Evolutionary conservation across 2,888 invertebrate species (phyloP).

Genomic region (Epinotia nisella): DNA sequence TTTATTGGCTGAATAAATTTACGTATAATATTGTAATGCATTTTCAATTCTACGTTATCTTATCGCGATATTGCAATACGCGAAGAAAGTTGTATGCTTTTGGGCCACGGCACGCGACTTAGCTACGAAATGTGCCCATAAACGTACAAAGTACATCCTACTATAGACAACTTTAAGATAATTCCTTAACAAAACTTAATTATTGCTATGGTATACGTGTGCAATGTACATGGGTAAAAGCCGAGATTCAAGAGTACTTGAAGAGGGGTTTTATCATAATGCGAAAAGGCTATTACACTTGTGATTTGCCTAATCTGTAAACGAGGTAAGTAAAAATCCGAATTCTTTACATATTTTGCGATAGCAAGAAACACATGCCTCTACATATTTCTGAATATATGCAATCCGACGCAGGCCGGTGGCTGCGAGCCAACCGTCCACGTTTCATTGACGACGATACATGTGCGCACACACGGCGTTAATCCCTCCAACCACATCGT

Average conservation of each 20-base stretch:
- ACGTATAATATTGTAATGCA: constrained; percentile 8
- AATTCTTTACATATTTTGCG: neutral
- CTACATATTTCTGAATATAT: constrained; percentile 54
- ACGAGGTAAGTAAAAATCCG: neutral
- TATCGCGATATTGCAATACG: neutral
- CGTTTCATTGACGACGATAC: constrained; percentile 44
- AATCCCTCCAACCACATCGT: constrained; percentile 49
- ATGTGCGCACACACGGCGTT: constrained; percentile 52
- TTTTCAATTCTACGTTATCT: constrained; percentile 12
- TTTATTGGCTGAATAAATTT: constrained; percentile 34
- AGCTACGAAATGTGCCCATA: no score
- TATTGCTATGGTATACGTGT: no score
- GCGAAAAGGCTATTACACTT: no score
- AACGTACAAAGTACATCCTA: neutral
- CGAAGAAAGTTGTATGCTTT: neutral
- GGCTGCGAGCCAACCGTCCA: constrained; percentile 57
- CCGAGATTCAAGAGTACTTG: no score
- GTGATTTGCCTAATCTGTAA: no score
- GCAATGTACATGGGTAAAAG: no score
- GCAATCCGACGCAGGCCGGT: constrained; percentile 55
- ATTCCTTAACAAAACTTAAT: neutral
- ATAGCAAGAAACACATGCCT: neutral
- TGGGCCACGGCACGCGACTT: neutral
- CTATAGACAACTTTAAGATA: neutral
- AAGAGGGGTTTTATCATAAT: no score